Evolutionary conservation across 2,113 vertebrate genomes (phyloP).

Genomic region (Ranitomeya imitator): DNA sequence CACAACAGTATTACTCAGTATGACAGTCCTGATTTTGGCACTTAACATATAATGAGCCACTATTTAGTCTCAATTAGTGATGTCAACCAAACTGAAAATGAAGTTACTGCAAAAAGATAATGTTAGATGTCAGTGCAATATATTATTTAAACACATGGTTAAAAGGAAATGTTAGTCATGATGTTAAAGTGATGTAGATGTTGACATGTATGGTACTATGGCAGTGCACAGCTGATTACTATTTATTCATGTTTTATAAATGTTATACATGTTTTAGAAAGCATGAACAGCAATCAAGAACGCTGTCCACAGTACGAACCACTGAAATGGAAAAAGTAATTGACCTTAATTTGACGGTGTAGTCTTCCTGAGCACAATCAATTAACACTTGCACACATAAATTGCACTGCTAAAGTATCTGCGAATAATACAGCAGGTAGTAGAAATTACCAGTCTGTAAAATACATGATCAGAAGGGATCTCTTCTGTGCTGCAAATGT

Average conservation of each 20-base stretch:
- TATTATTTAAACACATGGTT: background rate
- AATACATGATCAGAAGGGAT: conserved; percentile 47
- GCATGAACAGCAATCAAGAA: background rate
- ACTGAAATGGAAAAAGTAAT: conserved; percentile 35
- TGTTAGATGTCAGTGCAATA: background rate
- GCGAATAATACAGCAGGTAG: conserved; percentile 40
- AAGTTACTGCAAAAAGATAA: conserved; percentile 10
- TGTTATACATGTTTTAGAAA: background rate
- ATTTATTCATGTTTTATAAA: conserved; percentile 20
- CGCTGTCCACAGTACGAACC: background rate
- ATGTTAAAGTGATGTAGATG: background rate
- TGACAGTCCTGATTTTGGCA: background rate
- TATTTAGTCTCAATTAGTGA: conserved; percentile 3
- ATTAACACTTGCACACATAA: conserved; percentile 43
- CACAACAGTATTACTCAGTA: background rate
- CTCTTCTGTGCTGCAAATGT: conserved; percentile 48
- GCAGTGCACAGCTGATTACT: background rate
- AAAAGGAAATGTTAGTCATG: background rate
- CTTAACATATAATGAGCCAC: background rate
- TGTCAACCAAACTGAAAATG: background rate
- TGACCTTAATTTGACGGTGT: conserved; percentile 48
- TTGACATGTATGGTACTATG: background rate
- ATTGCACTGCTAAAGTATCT: conserved; percentile 30
- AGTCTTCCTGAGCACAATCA: conserved; percentile 19
- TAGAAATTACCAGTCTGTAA: conserved; percentile 45